Conservation (phyloP, 2,888 invertebrate genomes). For the Ametastegia equiseti region DNA sequence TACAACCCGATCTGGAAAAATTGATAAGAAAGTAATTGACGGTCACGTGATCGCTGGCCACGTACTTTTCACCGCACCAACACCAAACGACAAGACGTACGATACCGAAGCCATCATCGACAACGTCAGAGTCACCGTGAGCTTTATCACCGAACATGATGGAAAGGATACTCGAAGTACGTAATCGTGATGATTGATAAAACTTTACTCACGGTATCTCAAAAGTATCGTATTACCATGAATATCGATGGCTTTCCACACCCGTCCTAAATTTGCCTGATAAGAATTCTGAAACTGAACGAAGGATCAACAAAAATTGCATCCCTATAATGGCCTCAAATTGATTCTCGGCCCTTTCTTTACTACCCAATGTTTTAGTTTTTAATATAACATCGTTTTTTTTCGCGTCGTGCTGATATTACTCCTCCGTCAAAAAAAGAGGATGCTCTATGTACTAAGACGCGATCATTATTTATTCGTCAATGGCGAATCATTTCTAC, state of each 20-base stretch:
- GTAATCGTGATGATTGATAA: constrained; percentile 50
- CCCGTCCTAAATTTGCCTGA: not conserved
- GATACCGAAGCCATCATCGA: constrained; percentile 90
- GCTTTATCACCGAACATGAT: constrained; percentile 85
- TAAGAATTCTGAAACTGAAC: not conserved
- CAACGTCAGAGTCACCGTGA: constrained; percentile 89
- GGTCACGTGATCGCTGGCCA: constrained; percentile 93
- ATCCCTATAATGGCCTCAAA: no score
- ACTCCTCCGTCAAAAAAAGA: not conserved
- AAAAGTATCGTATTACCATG: no score
- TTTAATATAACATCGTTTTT: no score
- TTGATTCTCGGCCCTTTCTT: not conserved
- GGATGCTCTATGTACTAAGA: not conserved
- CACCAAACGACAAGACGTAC: constrained; percentile 84
- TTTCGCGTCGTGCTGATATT: no score
- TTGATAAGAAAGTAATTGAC: constrained; percentile 91
- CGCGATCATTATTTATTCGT: not conserved
- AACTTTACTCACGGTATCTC: not conserved
- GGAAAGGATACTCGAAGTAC: constrained; percentile 82
- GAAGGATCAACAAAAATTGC: no score
- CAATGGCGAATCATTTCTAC: not conserved
- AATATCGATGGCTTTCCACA: no score
- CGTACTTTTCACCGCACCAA: constrained; percentile 92
- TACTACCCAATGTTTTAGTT: not conserved
- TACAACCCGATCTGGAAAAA: constrained; percentile 83